Base-by-base conservation (phyloP, 2,888 invertebrate genomes). In the Lycaena phlaeas region DNA sequence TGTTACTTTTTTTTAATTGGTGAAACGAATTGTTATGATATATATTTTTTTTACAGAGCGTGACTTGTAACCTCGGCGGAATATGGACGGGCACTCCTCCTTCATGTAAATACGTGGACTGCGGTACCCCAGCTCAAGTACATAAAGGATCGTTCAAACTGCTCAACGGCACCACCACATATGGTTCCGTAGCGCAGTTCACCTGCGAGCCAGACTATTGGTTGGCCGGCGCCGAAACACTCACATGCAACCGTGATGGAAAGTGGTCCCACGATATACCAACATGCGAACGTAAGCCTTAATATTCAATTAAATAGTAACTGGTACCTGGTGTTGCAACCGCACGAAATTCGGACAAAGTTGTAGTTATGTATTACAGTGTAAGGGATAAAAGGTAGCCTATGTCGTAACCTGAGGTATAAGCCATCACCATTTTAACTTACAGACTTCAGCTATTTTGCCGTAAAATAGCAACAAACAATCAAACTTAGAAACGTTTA, bases 221-320 rank as follows among this genome's bases (percentile, higher is more conserved):
- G 92, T 81, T 96, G 25, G 89, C 88, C n/a, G 90, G 90, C 0
- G 89, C 90, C 1, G 89, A 91, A 31, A 86, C 85, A 12, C 87
- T 94, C 31, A 87, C 86, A 12, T 96, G 96, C 65, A 92, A 91
- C 25, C 86, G 90, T 43, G 94, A 95, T 49, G 95, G 94, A 7
- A 93, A 92, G 64, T 96, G 95, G 95, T 93, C 92, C 0, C 90
- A 92, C 27, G 91, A 92, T 59, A 90, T 92, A 36, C 95, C 95
- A 0, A 87, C 91, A n/a, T 96, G 96, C 68, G 93, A 94, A 84
- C 70, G 93, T 93, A 72, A 88, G 88, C 68, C 17, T n/a, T n/a
- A n/a, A n/a, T n/a, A n/a, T n/a, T n/a, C n/a, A n/a, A n/a, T n/a
- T n/a, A n/a, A n/a, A n/a, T n/a, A n/a, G n/a, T n/a, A n/a, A n/a